phyloP scores from a whole-genome alignment of 2,888 invertebrate genomes.

The Xylota sylvarum region DNA sequence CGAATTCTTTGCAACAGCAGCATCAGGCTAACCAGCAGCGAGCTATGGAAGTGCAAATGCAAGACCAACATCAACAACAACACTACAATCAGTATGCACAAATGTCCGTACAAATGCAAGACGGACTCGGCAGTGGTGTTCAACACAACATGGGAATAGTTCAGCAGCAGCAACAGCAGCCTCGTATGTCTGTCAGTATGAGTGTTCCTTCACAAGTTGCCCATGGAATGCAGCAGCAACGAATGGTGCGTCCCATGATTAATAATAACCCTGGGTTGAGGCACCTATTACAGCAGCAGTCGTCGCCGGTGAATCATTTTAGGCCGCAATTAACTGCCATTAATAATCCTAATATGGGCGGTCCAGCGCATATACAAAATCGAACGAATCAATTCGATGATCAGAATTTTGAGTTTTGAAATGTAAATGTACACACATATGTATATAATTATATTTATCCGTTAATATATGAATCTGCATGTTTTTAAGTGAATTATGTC shows the following conservation, averaged over 20 bases:
- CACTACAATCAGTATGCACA: constrained; percentile 88
- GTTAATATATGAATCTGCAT: constrained; percentile 2
- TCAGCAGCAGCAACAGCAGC: constrained; percentile 82
- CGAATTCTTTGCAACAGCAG: constrained; percentile 79
- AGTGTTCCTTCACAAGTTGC: constrained; percentile 81
- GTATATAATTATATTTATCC: neutral
- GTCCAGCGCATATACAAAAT: constrained; percentile 78
- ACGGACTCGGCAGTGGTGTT: constrained; percentile 80
- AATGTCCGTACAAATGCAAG: constrained; percentile 84
- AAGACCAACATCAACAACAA: constrained; percentile 79
- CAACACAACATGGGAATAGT: constrained; percentile 80
- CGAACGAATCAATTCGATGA: constrained; percentile 82
- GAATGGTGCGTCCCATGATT: constrained; percentile 91
- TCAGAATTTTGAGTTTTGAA: constrained; percentile 82
- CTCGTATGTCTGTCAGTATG: constrained; percentile 89
- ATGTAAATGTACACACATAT: constrained; percentile 78
- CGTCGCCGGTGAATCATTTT: constrained; percentile 84
- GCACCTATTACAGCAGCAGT: constrained; percentile 89
- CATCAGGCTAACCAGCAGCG: constrained; percentile 85
- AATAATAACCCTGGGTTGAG: constrained; percentile 92
- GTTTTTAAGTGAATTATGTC: neutral
- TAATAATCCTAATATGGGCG: constrained; percentile 78
- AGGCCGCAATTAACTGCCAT: constrained; percentile 82
- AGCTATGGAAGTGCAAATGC: constrained; percentile 81
- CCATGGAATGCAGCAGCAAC: constrained; percentile 85